These are phyloP conservation scores for Sorex maritimensis DNA, from an alignment of 2,797 vertebrate species.

Conservation along the genomic window DNA sequence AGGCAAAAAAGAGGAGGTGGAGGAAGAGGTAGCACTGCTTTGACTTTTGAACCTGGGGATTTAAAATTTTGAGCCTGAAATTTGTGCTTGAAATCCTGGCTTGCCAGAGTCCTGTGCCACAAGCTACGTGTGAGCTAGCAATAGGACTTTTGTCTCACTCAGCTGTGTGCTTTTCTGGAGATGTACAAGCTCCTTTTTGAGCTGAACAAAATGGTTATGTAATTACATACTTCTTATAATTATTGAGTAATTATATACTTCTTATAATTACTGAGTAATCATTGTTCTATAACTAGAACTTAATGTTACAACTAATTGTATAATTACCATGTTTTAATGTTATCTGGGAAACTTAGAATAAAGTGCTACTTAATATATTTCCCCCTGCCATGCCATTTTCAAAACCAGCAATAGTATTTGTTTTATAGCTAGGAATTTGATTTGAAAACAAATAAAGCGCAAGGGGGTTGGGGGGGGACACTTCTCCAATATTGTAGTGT, in stretches of 20 bases:
- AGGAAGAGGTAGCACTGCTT: background rate
- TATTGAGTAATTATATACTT: slow-evolving; percentile 93
- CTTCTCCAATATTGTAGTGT: background rate
- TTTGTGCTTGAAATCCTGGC: slow-evolving; percentile 30
- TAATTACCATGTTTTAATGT: slow-evolving; percentile 92
- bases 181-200: slow-evolving; percentile 87
- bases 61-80: background rate
- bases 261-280: slow-evolving; percentile 93
- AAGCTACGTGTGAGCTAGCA: background rate
- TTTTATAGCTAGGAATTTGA: slow-evolving; percentile 73
- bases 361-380: slow-evolving; percentile 87
- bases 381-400: slow-evolving; percentile 77
- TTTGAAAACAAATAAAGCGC: slow-evolving; percentile 69
- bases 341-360: slow-evolving; percentile 90
- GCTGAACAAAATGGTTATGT: slow-evolving; percentile 91
- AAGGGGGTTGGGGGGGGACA: background rate
- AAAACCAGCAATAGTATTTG: slow-evolving; percentile 78
- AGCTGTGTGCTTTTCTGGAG: slow-evolving; percentile 83
- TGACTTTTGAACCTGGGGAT: background rate
- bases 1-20: background rate
- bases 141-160: background rate
- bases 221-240: slow-evolving; percentile 93
- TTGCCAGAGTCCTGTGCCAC: slow-evolving; percentile 39
- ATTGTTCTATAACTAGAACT: slow-evolving; percentile 92
- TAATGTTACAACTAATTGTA: slow-evolving; percentile 93